Conservation (phyloP, 2,113 vertebrate species). For the Myrmophylax atrothorax region DNA sequence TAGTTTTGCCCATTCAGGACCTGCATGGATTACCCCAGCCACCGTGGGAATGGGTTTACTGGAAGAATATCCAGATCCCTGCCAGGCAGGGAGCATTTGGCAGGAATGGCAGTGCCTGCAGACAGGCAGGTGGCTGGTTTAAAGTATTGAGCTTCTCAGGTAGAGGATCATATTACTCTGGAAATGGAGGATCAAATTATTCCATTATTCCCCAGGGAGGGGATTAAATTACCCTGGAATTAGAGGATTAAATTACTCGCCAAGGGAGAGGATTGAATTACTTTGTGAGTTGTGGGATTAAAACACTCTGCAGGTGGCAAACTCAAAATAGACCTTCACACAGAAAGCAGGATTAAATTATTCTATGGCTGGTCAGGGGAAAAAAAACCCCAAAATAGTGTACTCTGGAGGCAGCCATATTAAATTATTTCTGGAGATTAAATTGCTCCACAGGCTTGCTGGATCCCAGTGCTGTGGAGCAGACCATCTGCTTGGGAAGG, state of each 20-base stretch:
- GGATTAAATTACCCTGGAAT: conserved; percentile 71
- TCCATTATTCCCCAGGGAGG: conserved; percentile 59
- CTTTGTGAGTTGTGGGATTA: conserved; percentile 60
- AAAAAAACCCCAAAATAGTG: neutral
- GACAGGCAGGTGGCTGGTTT: conserved; percentile 9
- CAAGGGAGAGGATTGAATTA: conserved; percentile 70
- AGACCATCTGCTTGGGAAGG: conserved; percentile 61
- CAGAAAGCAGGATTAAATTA: conserved; percentile 70
- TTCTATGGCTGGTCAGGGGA: conserved; percentile 25
- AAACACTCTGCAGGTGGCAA: conserved; percentile 59
- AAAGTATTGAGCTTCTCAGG: conserved; percentile 15
- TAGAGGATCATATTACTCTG: conserved; percentile 46
- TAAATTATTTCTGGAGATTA: conserved; percentile 68
- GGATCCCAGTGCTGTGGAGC: conserved; percentile 52
- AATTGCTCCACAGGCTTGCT: conserved; percentile 55
- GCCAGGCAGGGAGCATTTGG: fast-evolving
- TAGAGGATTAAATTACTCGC: conserved; percentile 70
- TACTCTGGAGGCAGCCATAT: conserved; percentile 57
- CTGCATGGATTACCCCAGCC: neutral
- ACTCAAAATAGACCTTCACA: conserved; percentile 58
- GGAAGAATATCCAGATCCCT: fast-evolving
- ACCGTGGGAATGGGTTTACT: neutral
- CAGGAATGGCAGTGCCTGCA: neutral
- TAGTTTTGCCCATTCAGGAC: neutral
- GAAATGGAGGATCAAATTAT: conserved; percentile 60